A percentile compares a stretch with the other conserved stretches of the same genome.
phyloP scores from a whole-genome alignment of 1,140 invertebrate genomes.

The Dendrolimus punctatus region DNA sequence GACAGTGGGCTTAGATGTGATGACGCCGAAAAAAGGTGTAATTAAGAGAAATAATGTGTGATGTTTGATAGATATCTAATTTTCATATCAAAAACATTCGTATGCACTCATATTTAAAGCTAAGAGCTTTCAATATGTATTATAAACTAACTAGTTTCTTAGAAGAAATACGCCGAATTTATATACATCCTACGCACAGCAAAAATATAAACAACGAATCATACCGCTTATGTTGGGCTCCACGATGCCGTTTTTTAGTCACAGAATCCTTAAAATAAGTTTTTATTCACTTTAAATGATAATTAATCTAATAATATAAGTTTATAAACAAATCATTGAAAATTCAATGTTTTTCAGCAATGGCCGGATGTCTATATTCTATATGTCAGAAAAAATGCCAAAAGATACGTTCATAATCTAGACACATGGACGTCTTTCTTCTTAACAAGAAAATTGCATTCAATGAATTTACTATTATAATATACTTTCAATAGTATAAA shows the following conservation, averaged over 20 bases:
- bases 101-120: too few relatives aligned
- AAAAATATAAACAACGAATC: constrained; percentile 18
- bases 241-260: constrained; percentile 23
- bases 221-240: constrained; percentile 47
- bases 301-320: not conserved
- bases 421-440: too few relatives aligned
- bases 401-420: too few relatives aligned
- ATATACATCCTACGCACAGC: constrained; percentile 10
- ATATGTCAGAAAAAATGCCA: too few relatives aligned
- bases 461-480: too few relatives aligned
- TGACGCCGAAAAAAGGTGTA: too few relatives aligned
- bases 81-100: too few relatives aligned
- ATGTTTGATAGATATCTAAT: too few relatives aligned
- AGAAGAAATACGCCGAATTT: constrained; percentile 16
- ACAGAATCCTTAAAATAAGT: not conserved
- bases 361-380: constrained; percentile 10
- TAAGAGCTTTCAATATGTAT: not conserved
- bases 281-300: not conserved
- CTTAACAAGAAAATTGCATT: too few relatives aligned
- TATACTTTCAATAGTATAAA: too few relatives aligned
- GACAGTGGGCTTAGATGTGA: too few relatives aligned
- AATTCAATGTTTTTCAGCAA: constrained; percentile 6
- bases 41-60: too few relatives aligned
- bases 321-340: not conserved
- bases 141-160: not conserved